These are phyloP conservation scores for Hemicentrotus pulcherrimus DNA, from an alignment of 35 echinoderm and acorn worm genomes.

Conservation along the genomic window DNA sequence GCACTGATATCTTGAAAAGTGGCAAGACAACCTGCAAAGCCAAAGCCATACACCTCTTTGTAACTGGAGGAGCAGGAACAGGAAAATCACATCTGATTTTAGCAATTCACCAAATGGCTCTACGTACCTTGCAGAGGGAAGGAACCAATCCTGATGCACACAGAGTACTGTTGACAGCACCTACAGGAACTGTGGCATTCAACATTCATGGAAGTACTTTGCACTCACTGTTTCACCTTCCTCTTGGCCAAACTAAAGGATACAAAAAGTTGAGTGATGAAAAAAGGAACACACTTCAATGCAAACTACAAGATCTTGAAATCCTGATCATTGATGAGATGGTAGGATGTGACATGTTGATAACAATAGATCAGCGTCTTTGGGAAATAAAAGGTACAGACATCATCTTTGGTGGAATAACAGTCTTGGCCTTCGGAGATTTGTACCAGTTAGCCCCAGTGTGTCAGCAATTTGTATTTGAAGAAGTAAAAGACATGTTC, in stretches of 20 bases:
- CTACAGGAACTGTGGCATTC: constrained; percentile 55
- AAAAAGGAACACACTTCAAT: constrained; percentile 56
- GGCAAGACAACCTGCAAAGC: background rate
- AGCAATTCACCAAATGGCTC: constrained; percentile 35
- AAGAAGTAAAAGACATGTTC: background rate
- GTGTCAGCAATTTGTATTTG: constrained; percentile 27
- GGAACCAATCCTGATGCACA: constrained; percentile 23
- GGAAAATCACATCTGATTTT: constrained; percentile 58
- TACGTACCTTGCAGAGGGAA: constrained; percentile 42
- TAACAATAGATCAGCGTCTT: constrained; percentile 59
- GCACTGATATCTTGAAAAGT: constrained; percentile 38
- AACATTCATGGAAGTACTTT: constrained; percentile 48
- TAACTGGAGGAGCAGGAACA: constrained; percentile 65
- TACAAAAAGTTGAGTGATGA: constrained; percentile 72
- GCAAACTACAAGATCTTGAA: too few relatives aligned
- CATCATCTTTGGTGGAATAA: too few relatives aligned
- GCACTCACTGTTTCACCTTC: constrained; percentile 45
- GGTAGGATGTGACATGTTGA: constrained; percentile 56
- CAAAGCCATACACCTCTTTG: constrained; percentile 55
- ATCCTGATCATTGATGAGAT: too few relatives aligned
- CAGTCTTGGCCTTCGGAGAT: too few relatives aligned
- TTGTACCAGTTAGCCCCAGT: constrained; percentile 69
- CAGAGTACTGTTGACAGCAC: constrained; percentile 67
- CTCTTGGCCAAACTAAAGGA: constrained; percentile 28
- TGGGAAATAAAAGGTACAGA: constrained; percentile 58